Evolutionary conservation across 1,140 invertebrate species (phyloP).

Genomic region (Gryon sp.): DNA sequence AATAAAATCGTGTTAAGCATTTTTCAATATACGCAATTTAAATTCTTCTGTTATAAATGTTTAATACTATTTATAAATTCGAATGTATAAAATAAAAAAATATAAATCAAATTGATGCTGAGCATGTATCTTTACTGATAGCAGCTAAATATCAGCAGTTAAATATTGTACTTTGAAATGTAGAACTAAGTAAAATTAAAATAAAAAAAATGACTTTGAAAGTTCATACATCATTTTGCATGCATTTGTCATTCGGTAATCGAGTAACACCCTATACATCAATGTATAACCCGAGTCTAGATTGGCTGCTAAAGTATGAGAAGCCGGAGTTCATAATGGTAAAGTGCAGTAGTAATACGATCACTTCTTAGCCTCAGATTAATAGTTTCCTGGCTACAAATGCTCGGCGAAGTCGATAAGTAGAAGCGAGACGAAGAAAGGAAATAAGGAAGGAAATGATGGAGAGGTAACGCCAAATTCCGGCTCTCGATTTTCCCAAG

Average conservation of each 20-base stretch:
- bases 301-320: constrained; percentile 62
- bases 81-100: too few species aligned
- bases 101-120: too few species aligned
- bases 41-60: too few species aligned
- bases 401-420: constrained; percentile 47
- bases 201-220: background rate
- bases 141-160: too few species aligned
- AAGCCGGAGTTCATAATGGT: constrained; percentile 71
- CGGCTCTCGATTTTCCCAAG: constrained; percentile 54
- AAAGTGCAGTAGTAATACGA: constrained; percentile 73
- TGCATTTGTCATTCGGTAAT: constrained; percentile 59
- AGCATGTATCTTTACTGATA: too few species aligned
- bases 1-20: too few species aligned
- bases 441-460: constrained; percentile 57
- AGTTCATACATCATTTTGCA: constrained; percentile 15
- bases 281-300: constrained; percentile 55
- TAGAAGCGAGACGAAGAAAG: constrained; percentile 43
- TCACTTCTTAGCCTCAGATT: constrained; percentile 72
- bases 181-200: background rate
- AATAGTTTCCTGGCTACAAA: constrained; percentile 69
- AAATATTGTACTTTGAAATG: too few species aligned
- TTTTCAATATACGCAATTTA: too few species aligned
- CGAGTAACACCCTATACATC: constrained; percentile 48
- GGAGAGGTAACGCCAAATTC: constrained; percentile 48
- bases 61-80: too few species aligned